These are phyloP conservation scores for Argyrosomus regius DNA, from an alignment of 2,797 vertebrate genomes.

Conservation along the genomic window DNA sequence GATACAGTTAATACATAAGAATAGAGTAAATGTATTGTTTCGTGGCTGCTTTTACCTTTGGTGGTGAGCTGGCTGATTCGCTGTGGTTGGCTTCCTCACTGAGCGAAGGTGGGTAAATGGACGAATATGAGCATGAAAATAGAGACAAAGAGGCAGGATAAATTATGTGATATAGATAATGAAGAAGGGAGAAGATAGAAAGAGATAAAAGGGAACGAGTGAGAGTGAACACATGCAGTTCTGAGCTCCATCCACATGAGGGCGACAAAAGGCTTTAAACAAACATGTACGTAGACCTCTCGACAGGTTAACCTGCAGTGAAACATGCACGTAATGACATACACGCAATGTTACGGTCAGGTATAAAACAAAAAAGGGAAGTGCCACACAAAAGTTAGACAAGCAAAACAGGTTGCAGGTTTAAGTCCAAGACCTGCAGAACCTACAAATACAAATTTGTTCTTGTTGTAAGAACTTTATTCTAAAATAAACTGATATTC, in stretches of 20 bases:
- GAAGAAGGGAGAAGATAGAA: neutral
- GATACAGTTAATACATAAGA: neutral
- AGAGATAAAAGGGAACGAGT: too few species aligned
- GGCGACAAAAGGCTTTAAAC: slow-evolving; percentile 32
- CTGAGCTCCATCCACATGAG: slow-evolving; percentile 19
- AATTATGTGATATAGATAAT: rapidly evolving
- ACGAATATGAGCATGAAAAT: neutral
- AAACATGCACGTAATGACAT: neutral
- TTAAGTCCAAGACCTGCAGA: neutral
- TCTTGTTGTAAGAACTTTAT: too few species aligned
- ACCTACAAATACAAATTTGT: too few species aligned
- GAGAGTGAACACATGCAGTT: slow-evolving; percentile 8
- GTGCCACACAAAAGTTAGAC: neutral
- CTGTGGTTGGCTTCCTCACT: slow-evolving; percentile 80
- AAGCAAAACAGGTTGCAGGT: neutral
- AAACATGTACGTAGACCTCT: neutral
- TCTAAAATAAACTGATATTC: too few species aligned
- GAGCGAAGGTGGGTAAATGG: neutral
- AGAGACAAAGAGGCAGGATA: neutral
- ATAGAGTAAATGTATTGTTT: too few species aligned
- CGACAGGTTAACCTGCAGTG: neutral
- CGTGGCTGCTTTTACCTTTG: slow-evolving; percentile 70
- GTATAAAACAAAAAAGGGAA: neutral
- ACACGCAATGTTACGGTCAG: neutral
- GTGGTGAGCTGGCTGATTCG: slow-evolving; percentile 60